These are phyloP conservation scores for Lagorchestes hirsutus DNA, from an alignment of 2,797 vertebrate genomes.

Conservation along the genomic window DNA sequence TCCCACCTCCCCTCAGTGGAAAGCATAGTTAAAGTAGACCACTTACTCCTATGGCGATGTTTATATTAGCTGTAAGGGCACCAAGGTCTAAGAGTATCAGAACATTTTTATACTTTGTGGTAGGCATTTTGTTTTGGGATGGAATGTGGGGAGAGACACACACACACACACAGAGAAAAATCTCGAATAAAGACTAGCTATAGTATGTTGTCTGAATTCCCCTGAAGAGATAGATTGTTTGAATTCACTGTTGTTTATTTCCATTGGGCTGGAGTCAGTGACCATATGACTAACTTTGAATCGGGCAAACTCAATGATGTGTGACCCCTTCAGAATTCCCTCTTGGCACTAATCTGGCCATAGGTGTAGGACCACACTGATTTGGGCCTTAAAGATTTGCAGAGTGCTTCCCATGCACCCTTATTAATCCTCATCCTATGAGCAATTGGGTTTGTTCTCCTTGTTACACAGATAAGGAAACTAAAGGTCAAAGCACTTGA, in stretches of 20 bases:
- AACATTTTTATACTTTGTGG: neutral
- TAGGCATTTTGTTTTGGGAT: neutral
- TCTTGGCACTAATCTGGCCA: neutral
- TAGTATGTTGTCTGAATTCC: neutral
- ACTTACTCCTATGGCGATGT: neutral
- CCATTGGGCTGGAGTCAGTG: neutral
- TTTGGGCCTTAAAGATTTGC: neutral
- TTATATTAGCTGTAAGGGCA: neutral
- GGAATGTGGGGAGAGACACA: neutral
- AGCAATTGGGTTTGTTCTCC: neutral
- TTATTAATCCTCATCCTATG: neutral
- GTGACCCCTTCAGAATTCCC: neutral
- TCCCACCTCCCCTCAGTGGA: too few relatives aligned
- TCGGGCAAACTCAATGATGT: neutral
- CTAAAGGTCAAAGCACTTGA: neutral
- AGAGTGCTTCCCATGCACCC: neutral
- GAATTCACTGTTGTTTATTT: neutral
- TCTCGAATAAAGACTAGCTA: neutral
- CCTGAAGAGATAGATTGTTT: neutral
- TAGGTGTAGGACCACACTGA: neutral
- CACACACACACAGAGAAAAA: neutral
- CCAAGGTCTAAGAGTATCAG: neutral
- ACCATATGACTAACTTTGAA: neutral
- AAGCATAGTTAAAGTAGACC: neutral
- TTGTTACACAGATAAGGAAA: neutral